Base-by-base conservation (phyloP, 64 coral and sea anemone genomes). In the Pachyseris speciosa region DNA sequence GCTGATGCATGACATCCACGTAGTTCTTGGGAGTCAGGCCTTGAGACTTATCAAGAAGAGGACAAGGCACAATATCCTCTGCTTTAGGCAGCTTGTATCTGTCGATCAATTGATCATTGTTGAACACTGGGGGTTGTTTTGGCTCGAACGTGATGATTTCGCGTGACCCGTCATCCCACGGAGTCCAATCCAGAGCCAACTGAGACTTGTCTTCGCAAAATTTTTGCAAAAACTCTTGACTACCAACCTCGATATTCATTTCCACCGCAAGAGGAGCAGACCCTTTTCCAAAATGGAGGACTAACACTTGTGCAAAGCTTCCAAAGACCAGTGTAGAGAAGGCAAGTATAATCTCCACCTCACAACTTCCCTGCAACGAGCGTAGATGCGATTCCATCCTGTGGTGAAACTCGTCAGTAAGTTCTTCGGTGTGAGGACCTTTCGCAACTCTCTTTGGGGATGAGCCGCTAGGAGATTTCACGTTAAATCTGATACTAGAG, bases 261-360 rank as follows among this genome's bases (percentile, higher is more conserved):
- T 49, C 81, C 52, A 93, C 28, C 17, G 74, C 75, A 16, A 96
- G 79, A 24, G 42, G 74, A 1, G 58, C 58, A 9, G 68, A 13
- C 6, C 80, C 55, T n/a, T 44, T 68, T 6, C 86, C 90, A 65
- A 96, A 96, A 60, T 96, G 86, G 27, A 96, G 88, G 53, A 96
- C 52, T 19, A 96, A 43, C 41, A 86, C 60, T 83, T 96, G 94
- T 1, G 69, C 39, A 79, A 96, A 96, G 67, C 48, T 84, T 49
- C 89, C 78, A 84, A 92, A 92, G 33, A 92, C 38, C 40, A 40
- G 41, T 0, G 89, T 37, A 22, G 74, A 39, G 25, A 91, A 91
- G 0, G 75, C 20, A 8, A 91, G 33, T 0, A 19, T 26, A 15
- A 91, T 40, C 7, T 78, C 40, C 5, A 71, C 61, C 42, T 91